Base-by-base conservation (phyloP, 2,113 vertebrate genomes). In the Thalassarche chlororhynchos region DNA sequence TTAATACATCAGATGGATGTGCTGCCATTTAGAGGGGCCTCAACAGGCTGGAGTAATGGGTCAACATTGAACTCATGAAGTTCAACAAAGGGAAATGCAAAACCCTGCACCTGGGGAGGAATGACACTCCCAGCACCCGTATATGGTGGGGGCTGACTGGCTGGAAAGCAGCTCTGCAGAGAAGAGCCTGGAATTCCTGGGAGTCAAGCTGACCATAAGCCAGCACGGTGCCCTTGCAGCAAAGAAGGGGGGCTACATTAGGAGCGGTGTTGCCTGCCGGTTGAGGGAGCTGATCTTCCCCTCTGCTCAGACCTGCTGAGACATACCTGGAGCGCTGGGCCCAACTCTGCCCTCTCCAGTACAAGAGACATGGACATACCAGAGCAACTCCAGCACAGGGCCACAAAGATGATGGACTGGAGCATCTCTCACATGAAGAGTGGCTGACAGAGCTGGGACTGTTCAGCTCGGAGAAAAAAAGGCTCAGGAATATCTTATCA, bases 151-250 rank as follows among this genome's bases (percentile, higher is more conserved):
- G 6, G 1, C 10, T 89, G 12, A 40, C 36, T 65, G 26, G 1
- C 12, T 79, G 34, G 61, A 70, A 89, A 46, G 5, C 31, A 76
- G 26, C 28, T n/a, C 28, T 34, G 9, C 9, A 68, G 54, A 49
- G 54, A 77, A 64, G 54, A 76, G 46, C 6, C 3, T 25, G 38
- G 20, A 47, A 36, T 3, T 86, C 32, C 36, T 57, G 36, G 13
- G 14, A 60, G 16, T 69, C 38, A 64, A 64, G 3, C 10, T 60
- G n/a, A 42, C 5, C 8, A 24, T 23, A 71, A 46, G 9, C 6
- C 49, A 61, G 21, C 16, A 40, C 0, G 0, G 2, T 69, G 17
- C 4, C 8, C 8, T 51, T 55, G 12, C 6, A 60, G 38, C 14
- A 55, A 49, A 65, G 42, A 71, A 58, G 4, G 9, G 11, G 10